These are phyloP conservation scores for Aromia moschata DNA, from an alignment of 2,888 invertebrate species.

Conservation along the genomic window DNA sequence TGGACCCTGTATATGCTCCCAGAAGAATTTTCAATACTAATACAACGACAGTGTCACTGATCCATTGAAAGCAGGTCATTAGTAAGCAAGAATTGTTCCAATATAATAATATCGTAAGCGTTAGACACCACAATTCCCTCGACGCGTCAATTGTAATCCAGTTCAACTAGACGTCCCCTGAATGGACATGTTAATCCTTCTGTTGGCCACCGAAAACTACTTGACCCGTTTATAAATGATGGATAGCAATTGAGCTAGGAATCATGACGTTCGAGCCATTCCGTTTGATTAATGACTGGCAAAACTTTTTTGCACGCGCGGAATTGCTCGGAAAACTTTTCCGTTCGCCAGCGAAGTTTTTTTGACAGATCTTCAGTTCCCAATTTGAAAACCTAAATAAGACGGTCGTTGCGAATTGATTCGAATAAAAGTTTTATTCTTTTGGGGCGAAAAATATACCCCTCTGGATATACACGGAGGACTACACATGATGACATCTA, in stretches of 20 bases:
- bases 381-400: neutral
- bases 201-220: conserved; percentile 22
- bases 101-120: neutral
- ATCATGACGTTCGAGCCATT: conserved; percentile 3
- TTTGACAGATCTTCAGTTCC: neutral
- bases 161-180: conserved; percentile 16
- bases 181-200: conserved; percentile 27
- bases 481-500: too few species aligned
- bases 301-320: conserved; percentile 14
- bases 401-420: neutral
- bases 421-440: neutral
- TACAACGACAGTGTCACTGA: too few species aligned
- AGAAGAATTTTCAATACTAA: too few species aligned
- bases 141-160: conserved; percentile 22
- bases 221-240: conserved; percentile 33
- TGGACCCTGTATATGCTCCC: too few species aligned
- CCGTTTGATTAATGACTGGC: conserved; percentile 13
- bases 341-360: conserved; percentile 2
- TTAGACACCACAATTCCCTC: neutral
- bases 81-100: neutral
- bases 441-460: too few species aligned
- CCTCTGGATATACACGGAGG: too few species aligned
- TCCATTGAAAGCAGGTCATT: too few species aligned
- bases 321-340: conserved; percentile 2
- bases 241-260: conserved; percentile 28